A percentile compares a stretch with the other conserved stretches of the same genome.
Conservation (phyloP, 2,113 vertebrate genomes). For the Aplodontia rufa region DNA sequence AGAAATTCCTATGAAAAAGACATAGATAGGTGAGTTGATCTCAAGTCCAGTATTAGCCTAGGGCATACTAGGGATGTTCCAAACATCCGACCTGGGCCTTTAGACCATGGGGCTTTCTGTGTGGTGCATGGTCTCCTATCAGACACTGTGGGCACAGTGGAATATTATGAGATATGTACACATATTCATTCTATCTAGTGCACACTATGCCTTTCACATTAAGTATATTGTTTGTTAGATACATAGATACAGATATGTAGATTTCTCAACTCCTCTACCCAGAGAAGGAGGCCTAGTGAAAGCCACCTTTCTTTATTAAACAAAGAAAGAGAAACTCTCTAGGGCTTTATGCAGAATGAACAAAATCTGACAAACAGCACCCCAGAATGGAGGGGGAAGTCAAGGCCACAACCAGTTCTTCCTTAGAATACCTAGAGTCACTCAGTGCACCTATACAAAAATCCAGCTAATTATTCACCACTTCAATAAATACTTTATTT, state of each 20-base stretch:
- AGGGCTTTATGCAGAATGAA: neutral
- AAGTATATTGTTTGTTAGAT: neutral
- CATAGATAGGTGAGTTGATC: neutral
- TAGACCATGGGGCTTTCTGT: neutral
- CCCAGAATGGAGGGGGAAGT: rapidly evolving
- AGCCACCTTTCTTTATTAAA: neutral
- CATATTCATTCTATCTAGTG: too few relatives aligned
- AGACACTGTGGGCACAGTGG: neutral
- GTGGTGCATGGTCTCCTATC: neutral
- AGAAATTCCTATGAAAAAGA: neutral
- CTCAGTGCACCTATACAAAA: neutral
- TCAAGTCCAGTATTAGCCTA: neutral
- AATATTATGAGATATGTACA: neutral
- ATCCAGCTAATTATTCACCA: too few relatives aligned
- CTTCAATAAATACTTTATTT: neutral
- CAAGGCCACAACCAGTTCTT: neutral
- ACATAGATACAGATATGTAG: neutral
- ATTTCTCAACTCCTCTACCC: neutral
- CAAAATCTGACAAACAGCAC: neutral
- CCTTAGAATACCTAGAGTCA: neutral
- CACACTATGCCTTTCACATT: neutral
- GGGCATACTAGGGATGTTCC: neutral
- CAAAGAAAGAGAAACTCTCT: neutral
- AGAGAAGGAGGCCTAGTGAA: neutral
- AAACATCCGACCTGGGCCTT: neutral